Percentiles rank a stretch among this genome's conserved stretches.
phyloP scores from a whole-genome alignment of 2,888 invertebrate species.

The Bugula neritina region DNA sequence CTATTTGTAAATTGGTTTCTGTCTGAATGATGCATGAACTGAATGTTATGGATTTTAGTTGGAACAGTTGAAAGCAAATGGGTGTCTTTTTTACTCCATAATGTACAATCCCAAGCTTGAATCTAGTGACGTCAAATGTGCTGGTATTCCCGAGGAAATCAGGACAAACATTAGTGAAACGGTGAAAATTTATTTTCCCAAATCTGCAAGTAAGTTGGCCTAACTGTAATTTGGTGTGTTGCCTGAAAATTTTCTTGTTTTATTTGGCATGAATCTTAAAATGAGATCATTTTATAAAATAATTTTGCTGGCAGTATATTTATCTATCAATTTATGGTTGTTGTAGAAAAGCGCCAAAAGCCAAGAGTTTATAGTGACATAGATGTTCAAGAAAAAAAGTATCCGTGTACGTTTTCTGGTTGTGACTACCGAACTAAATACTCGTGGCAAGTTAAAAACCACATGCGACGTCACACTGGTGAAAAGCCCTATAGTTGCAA shows the following conservation, averaged over 20 bases:
- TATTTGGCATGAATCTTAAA: too few relatives aligned
- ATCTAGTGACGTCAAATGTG: neutral
- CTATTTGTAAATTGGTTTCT: too few relatives aligned
- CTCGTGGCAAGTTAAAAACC: slow-evolving; percentile 24
- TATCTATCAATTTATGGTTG: too few relatives aligned
- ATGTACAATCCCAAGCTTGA: slow-evolving; percentile 17
- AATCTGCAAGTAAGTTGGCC: too few relatives aligned
- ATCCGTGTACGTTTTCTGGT: neutral
- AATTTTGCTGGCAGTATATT: too few relatives aligned
- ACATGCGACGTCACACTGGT: slow-evolving; percentile 22
- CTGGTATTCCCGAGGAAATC: neutral
- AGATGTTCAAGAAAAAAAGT: neutral
- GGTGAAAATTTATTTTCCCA: slow-evolving; percentile 6
- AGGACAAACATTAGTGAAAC: neutral
- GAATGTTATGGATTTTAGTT: too few relatives aligned
- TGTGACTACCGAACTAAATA: slow-evolving; percentile 24
- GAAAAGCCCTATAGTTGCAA: slow-evolving; percentile 9
- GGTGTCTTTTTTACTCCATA: slow-evolving; percentile 3
- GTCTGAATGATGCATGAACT: too few relatives aligned
- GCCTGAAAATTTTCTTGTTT: too few relatives aligned
- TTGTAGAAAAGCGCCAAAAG: neutral
- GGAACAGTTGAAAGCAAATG: slow-evolving; percentile 9
- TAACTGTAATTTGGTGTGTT: too few relatives aligned
- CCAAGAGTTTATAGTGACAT: neutral
- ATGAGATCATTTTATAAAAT: too few relatives aligned